Percentiles rank a stretch among this genome's conserved stretches.
phyloP scores from a whole-genome alignment of 2,888 invertebrate genomes.

The Drosophila nr. perissopoda region DNA sequence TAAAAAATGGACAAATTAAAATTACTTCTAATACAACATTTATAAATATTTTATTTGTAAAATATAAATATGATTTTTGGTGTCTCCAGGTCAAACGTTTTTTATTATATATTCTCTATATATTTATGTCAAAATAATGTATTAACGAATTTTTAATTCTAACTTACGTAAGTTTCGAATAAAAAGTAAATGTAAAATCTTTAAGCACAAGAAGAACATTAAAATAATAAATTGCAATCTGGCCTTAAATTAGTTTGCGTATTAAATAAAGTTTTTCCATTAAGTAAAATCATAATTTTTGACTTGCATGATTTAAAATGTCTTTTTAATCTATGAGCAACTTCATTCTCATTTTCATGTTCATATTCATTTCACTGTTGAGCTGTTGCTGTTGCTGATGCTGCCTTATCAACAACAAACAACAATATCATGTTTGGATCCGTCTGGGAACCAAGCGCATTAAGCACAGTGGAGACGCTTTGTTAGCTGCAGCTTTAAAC shows the following conservation, averaged over 20 bases:
- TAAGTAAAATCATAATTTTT: background rate
- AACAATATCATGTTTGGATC: conserved; percentile 37
- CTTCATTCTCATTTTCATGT: conserved; percentile 40
- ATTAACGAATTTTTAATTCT: background rate
- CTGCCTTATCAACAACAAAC: conserved; percentile 61
- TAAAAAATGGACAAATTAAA: background rate
- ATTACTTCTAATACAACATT: background rate
- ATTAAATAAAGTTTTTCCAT: background rate
- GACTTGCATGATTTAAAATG: conserved; percentile 4
- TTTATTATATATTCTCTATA: too few species aligned
- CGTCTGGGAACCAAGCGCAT: conserved; percentile 61
- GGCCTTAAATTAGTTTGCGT: background rate
- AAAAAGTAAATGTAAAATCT: background rate
- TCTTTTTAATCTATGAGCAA: conserved; percentile 10
- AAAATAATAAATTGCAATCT: background rate
- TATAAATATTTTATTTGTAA: background rate
- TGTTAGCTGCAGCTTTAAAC: conserved; percentile 58
- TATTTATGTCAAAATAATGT: background rate
- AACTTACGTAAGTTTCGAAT: background rate
- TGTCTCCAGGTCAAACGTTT: background rate
- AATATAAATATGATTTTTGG: background rate
- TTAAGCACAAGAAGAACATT: background rate
- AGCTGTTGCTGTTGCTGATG: conserved; percentile 52
- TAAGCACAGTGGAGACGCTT: conserved; percentile 57
- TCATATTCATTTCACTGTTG: conserved; percentile 43